Percentiles rank a stretch among this genome's conserved stretches.
phyloP scores from a whole-genome alignment of 2,113 vertebrate species.

The Gadus chalcogrammus region DNA sequence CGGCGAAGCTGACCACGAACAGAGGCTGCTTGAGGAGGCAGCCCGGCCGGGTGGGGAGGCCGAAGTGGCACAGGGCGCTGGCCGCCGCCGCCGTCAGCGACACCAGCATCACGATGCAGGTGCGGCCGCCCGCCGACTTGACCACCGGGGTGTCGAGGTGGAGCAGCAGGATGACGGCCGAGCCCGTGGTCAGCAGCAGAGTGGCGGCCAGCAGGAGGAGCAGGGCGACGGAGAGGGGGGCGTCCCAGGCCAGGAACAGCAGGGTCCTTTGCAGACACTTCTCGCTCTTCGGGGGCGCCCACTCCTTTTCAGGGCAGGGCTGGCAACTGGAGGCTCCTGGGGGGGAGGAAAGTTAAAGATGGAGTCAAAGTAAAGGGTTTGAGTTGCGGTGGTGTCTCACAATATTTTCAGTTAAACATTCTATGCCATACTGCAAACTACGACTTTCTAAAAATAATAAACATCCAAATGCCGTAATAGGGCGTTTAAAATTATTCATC shows the following conservation, averaged over 20 bases:
- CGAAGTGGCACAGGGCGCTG: constrained; percentile 69
- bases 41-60: constrained; percentile 50
- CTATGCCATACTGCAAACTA: too few relatives aligned
- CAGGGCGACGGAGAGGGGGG: constrained; percentile 57
- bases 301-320: constrained; percentile 61
- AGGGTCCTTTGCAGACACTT: constrained; percentile 62
- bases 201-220: constrained; percentile 64
- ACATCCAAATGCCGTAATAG: too few relatives aligned
- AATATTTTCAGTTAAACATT: neutral
- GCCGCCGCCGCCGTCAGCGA: constrained; percentile 60
- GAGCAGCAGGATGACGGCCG: constrained; percentile 63
- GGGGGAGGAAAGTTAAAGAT: neutral
- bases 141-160: constrained; percentile 75
- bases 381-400: neutral
- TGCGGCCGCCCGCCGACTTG: constrained; percentile 77
- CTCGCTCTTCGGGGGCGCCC: constrained; percentile 66
- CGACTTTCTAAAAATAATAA: too few relatives aligned
- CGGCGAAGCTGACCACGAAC: constrained; percentile 73
- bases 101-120: constrained; percentile 79
- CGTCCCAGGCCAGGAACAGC: constrained; percentile 67
- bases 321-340: constrained; percentile 71
- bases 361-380: neutral
- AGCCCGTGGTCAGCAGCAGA: constrained; percentile 66
- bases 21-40: constrained; percentile 74
- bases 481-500: neutral